Evolutionary conservation across 2,797 vertebrate genomes (phyloP), one percentile per base, ranked within the genome.

Genomic region (Ispidina picta): DNA sequence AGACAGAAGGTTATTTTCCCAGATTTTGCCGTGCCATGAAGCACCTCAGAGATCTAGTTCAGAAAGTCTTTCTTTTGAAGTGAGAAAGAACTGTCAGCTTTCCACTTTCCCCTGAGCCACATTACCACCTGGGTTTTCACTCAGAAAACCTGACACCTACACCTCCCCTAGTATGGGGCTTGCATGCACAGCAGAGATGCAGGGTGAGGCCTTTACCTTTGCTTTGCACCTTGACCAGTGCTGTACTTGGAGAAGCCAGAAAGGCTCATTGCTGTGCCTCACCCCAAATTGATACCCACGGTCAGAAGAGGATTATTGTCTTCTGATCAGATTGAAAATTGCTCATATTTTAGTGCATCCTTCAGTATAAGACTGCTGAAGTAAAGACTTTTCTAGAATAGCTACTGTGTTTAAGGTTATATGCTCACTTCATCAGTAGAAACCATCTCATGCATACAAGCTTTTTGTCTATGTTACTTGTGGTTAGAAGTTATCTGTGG

Each of bases 201-300:
- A 2, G 35, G 65, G 15, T 62, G 16, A 22, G 20, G 3, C 8
- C 10, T 68, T 49, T 63, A 18, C n/a, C 14, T 71, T 54, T 64
- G 23, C n/a, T 87, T 66, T 75, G 62, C 5, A 8, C 5, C 2
- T 2, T 26, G n/a, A 11, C 29, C 35, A 15, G 33, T 8, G 20
- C 14, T 60, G 33, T 8, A 4, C 43, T 46, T 56, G 39, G 56
- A 73, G 17, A 73, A 74, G 55, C 8, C 43, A 58, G n/a, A 74
- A 77, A 64, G 8, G 35, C 37, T 33, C 22, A 4, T 58, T n/a
- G 4, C 29, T 56, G 56, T 39, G 28, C 8, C 13, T 66, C 15
- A 52, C 26, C 54, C 9, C 33, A 35, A 70, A 52, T 1, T 2
- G 25, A 46, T 22, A 6, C 5, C 28, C 23, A 11, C 0, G 1